Conservation (phyloP, 2,888 invertebrate species). For the Philopedon plagiatum region DNA sequence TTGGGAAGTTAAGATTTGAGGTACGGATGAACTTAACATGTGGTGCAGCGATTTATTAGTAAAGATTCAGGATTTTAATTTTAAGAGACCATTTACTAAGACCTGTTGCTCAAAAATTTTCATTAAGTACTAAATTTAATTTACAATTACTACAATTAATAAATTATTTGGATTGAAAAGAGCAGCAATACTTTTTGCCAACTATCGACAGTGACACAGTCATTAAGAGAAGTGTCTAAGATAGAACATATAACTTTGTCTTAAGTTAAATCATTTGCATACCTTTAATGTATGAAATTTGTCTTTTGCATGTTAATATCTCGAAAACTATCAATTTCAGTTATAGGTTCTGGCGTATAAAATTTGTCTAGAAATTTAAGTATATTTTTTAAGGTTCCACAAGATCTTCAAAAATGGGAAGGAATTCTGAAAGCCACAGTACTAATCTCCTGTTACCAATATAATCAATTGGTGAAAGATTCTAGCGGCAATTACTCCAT, state of each 20-base stretch:
- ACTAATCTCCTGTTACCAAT: slow-evolving; percentile 66
- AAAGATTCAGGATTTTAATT: no score
- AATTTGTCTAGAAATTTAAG: not conserved
- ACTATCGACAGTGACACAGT: no score
- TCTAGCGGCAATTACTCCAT: slow-evolving; percentile 45
- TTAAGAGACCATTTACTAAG: no score
- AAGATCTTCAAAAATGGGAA: slow-evolving; percentile 74
- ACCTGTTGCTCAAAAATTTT: no score
- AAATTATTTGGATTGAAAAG: not conserved
- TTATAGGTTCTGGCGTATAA: not conserved
- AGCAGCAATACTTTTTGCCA: no score
- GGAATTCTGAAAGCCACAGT: slow-evolving; percentile 79
- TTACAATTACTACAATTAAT: no score
- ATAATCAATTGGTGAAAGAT: slow-evolving; percentile 57
- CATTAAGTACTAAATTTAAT: no score
- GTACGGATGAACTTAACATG: slow-evolving; percentile 29
- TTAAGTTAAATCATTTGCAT: no score
- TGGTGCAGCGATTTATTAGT: no score
- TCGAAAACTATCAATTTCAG: not conserved
- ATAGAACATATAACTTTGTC: not conserved
- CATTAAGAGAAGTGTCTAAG: not conserved
- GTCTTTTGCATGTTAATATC: no score
- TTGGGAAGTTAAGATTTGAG: slow-evolving; percentile 49
- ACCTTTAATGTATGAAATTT: no score
- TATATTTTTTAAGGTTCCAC: slow-evolving; percentile 63